A percentile compares a stretch with the other conserved stretches of the same genome.
phyloP scores from a whole-genome alignment of 92 coral and sea anemone genomes.

The Palythoa grandiflora region DNA sequence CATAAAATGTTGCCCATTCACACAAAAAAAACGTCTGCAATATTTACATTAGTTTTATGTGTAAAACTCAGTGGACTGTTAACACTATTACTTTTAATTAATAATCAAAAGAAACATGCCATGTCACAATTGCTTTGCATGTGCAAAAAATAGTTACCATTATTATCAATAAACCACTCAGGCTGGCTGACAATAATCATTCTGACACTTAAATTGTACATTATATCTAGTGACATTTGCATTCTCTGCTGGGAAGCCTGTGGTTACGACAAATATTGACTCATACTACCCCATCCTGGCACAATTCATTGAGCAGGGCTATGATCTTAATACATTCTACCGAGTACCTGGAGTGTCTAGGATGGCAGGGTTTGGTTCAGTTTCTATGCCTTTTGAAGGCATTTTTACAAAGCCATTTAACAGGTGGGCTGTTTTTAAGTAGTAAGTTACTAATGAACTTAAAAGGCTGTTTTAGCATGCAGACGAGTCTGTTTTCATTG shows the following conservation, averaged over 20 bases:
- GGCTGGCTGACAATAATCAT: background rate
- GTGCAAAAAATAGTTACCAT: too few relatives aligned
- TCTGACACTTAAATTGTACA: background rate
- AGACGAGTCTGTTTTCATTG: background rate
- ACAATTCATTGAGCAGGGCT: constrained; percentile 75
- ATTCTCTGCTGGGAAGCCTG: constrained; percentile 73
- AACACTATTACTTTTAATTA: too few relatives aligned
- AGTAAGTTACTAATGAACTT: background rate
- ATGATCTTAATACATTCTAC: constrained; percentile 68
- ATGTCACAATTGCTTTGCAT: too few relatives aligned
- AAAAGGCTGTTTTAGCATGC: too few relatives aligned
- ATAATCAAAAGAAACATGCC: too few relatives aligned
- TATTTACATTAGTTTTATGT: too few relatives aligned
- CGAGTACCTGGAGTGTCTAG: constrained; percentile 67
- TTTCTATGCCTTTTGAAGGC: constrained; percentile 71
- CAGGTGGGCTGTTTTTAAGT: constrained; percentile 36
- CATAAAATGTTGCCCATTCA: too few relatives aligned
- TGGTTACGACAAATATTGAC: constrained; percentile 79
- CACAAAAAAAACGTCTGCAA: too few relatives aligned
- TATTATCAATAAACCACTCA: background rate
- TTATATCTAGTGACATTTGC: constrained; percentile 63
- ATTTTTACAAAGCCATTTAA: constrained; percentile 72
- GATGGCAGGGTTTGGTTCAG: constrained; percentile 64
- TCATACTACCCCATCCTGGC: constrained; percentile 72
- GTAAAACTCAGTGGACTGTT: too few relatives aligned